Percentiles rank a stretch among this genome's conserved stretches.
Evolutionary conservation across 2,797 vertebrate species (phyloP).

Genomic region (Diceros bicornis): DNA sequence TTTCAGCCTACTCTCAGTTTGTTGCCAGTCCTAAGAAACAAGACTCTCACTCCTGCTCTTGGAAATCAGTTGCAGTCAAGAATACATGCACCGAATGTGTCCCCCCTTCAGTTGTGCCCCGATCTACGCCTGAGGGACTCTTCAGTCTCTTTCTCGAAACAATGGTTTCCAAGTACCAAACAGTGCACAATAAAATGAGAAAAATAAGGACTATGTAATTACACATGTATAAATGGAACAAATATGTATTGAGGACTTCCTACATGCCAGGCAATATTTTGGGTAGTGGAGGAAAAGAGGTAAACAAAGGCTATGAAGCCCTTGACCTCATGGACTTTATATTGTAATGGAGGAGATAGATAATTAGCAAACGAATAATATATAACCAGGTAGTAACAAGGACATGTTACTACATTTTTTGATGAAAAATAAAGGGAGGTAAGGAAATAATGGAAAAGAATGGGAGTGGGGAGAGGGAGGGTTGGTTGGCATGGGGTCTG

Average conservation of each 20-base stretch:
- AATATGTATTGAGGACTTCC: neutral
- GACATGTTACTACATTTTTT: no score
- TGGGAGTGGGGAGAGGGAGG: neutral
- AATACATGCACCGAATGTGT: neutral
- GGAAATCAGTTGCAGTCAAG: slow-evolving; percentile 53
- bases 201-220: neutral
- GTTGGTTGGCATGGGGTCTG: fast-evolving
- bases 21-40: neutral
- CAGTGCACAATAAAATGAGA: neutral
- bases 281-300: neutral
- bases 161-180: neutral
- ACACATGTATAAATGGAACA: neutral
- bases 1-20: neutral
- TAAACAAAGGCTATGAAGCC: neutral
- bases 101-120: slow-evolving; percentile 6
- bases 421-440: neutral
- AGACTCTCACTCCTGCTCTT: slow-evolving; percentile 53
- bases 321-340: neutral
- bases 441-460: neutral
- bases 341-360: neutral
- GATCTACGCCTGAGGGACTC: neutral
- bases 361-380: neutral
- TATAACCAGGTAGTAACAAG: neutral
- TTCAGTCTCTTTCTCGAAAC: slow-evolving; percentile 34
- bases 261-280: neutral